A percentile compares a stretch with the other conserved stretches of the same genome.
phyloP scores from a whole-genome alignment of 1,140 invertebrate species.

The Rhopalosiphum maidis region DNA sequence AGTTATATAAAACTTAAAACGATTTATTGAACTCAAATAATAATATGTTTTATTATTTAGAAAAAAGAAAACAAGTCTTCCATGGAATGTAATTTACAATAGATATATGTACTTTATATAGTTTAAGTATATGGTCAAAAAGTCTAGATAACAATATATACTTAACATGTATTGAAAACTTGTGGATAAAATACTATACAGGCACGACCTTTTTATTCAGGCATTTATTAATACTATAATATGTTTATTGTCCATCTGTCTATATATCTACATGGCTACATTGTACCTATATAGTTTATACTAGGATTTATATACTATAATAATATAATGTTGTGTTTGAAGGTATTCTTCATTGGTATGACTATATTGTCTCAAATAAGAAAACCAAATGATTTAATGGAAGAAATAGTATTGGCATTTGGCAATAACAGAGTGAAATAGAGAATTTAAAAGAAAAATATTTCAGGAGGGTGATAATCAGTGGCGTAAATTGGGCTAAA shows the following conservation, averaged over 20 bases:
- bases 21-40: neutral
- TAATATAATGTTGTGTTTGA: neutral
- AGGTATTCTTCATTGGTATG: neutral
- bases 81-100: neutral
- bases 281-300: neutral
- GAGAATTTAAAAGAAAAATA: no score
- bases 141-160: neutral
- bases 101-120: neutral
- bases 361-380: neutral
- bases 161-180: neutral
- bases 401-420: no score
- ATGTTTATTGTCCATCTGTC: no score
- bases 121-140: neutral
- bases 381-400: no score
- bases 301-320: neutral
- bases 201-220: neutral
- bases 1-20: neutral
- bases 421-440: no score
- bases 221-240: neutral
- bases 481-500: no score
- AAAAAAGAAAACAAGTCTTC: neutral
- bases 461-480: no score
- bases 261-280: neutral
- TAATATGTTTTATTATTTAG: neutral
- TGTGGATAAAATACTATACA: neutral